phyloP scores from a whole-genome alignment of 2,113 vertebrate species.

The Loxodonta africana region DNA sequence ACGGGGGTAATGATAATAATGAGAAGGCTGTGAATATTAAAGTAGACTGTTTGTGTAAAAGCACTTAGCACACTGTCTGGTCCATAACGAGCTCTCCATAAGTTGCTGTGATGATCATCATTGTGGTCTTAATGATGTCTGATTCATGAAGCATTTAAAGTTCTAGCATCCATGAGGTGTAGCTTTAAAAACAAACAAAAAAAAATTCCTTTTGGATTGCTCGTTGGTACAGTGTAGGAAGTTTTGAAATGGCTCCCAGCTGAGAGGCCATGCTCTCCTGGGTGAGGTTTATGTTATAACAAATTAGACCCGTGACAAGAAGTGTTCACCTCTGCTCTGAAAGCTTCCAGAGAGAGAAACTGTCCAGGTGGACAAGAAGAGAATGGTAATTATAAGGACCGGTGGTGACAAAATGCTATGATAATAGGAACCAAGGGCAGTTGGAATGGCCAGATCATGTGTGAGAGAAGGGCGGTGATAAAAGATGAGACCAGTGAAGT shows the following conservation, averaged over 20 bases:
- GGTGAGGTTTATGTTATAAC: not conserved
- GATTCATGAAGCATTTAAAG: not conserved
- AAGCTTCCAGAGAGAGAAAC: not conserved
- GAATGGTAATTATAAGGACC: not conserved
- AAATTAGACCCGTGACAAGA: not conserved
- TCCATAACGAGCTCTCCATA: not conserved
- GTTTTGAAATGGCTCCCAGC: not conserved
- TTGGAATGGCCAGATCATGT: not conserved
- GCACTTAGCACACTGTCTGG: not conserved
- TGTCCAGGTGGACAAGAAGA: not conserved
- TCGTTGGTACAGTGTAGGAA: not conserved
- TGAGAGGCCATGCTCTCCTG: not conserved
- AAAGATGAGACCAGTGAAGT: not conserved
- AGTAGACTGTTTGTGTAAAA: not conserved
- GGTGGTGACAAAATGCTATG: not conserved
- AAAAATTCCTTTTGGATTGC: not conserved
- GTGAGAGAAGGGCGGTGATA: not conserved
- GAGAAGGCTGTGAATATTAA: not conserved
- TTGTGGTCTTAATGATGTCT: not conserved
- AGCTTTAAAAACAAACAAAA: not conserved
- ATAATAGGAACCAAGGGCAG: not conserved
- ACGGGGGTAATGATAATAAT: not conserved
- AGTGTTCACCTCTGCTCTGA: not conserved
- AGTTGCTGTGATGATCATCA: not conserved
- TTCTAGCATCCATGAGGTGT: not conserved